These are phyloP conservation scores for Ctenopoma kingsleyae DNA, from an alignment of 2,797 vertebrate genomes.

Conservation along the genomic window DNA sequence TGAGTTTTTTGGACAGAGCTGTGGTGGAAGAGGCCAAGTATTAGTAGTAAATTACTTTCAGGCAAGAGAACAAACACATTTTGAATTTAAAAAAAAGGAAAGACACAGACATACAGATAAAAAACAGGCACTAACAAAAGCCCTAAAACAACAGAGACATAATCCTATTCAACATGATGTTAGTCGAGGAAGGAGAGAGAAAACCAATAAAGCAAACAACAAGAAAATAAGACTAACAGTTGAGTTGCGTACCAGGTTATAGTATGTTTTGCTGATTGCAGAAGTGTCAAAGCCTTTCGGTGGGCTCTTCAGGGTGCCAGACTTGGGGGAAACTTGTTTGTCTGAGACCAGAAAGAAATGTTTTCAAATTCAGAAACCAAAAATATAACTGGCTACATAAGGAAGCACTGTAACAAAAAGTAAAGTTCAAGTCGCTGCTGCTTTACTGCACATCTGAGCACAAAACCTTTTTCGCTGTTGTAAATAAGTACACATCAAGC, in stretches of 20 bases:
- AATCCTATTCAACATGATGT: slow-evolving; percentile 4
- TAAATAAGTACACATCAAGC: neutral
- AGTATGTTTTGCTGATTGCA: slow-evolving; percentile 97
- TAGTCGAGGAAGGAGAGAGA: neutral
- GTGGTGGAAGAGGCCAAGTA: neutral
- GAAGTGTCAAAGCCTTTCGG: slow-evolving; percentile 95
- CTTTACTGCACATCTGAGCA: neutral
- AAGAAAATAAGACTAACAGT: neutral
- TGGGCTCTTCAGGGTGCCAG: slow-evolving; percentile 94
- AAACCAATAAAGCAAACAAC: neutral
- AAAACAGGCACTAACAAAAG: neutral
- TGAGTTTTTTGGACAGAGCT: neutral
- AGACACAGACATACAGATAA: neutral
- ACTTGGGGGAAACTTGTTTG: slow-evolving; percentile 96
- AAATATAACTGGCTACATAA: neutral
- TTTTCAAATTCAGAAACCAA: neutral
- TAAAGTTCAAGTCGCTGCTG: neutral
- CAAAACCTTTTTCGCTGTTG: neutral
- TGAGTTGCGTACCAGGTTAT: slow-evolving; percentile 89
- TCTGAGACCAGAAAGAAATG: slow-evolving; percentile 80
- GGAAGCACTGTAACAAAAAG: neutral
- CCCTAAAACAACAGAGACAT: neutral
- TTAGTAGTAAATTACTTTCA: neutral
- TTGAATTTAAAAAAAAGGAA: neutral
- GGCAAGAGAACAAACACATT: slow-evolving; percentile 1